Percentiles rank a stretch among this genome's conserved stretches.
phyloP scores from a whole-genome alignment of 2,113 vertebrate species.

The Coturnix japonica region DNA sequence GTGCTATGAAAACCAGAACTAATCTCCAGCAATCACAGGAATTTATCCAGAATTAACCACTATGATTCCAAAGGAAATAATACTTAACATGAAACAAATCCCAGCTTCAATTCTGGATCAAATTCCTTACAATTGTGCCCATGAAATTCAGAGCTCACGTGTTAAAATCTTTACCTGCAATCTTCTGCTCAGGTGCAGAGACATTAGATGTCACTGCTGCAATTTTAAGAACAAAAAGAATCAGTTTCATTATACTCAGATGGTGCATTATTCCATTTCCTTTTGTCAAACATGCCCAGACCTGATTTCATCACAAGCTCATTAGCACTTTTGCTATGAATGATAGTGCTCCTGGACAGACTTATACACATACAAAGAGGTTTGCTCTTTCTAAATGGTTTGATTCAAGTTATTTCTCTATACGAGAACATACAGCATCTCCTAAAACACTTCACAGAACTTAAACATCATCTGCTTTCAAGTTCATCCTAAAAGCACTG shows the following conservation, averaged over 20 bases:
- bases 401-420: background rate
- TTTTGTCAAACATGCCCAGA: background rate
- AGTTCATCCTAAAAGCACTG: background rate
- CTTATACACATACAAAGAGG: background rate
- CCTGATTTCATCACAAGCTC: background rate
- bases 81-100: background rate
- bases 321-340: background rate
- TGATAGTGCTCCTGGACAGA: background rate
- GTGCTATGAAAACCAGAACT: background rate
- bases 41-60: background rate
- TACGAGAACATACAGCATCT: background rate
- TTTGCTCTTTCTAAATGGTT: background rate
- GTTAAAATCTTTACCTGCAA: conserved; percentile 30
- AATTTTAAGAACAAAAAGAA: conserved; percentile 48
- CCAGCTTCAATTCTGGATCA: background rate
- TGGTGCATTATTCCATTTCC: background rate
- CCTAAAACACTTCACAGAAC: background rate
- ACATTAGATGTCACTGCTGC: background rate
- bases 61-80: background rate
- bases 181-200: conserved; percentile 18
- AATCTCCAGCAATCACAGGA: background rate
- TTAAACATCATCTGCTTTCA: background rate
- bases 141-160: background rate
- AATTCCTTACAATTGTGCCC: background rate
- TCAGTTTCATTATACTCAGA: background rate